Percentiles rank a stretch among this genome's conserved stretches.
Evolutionary conservation across 1,140 invertebrate genomes (phyloP).

Genomic region (Drosophila busckii): DNA sequence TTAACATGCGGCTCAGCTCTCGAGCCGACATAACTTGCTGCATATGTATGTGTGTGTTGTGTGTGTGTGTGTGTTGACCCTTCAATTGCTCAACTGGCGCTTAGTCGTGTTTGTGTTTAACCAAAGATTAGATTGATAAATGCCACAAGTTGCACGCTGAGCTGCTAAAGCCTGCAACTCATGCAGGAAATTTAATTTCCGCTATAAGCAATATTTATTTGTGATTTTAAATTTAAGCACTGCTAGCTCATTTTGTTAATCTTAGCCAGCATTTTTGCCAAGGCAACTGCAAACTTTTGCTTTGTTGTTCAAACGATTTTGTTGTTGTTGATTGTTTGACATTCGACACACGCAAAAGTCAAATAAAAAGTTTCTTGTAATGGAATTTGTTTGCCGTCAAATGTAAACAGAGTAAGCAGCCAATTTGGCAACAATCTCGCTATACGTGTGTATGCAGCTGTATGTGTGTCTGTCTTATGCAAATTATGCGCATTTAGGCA

Average conservation of each 20-base stretch:
- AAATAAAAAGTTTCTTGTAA: conserved; percentile 35
- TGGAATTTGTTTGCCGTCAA: conserved; percentile 6
- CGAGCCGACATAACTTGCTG: background rate
- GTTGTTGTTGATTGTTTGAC: conserved; percentile 27
- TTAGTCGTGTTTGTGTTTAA: too few species aligned
- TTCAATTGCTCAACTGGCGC: conserved; percentile 5
- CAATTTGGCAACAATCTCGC: conserved; percentile 14
- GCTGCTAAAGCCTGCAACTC: too few species aligned
- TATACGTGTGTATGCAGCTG: background rate
- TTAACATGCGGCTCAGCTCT: conserved; percentile 22
- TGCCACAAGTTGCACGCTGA: too few species aligned
- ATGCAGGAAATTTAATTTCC: too few species aligned
- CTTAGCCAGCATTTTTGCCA: too few species aligned
- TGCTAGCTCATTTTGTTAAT: too few species aligned
- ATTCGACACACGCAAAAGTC: conserved; percentile 33
- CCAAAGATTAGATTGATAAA: too few species aligned
- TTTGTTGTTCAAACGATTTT: conserved; percentile 33
- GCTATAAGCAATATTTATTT: too few species aligned
- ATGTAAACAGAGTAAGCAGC: conserved; percentile 3
- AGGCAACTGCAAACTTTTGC: conserved; percentile 19
- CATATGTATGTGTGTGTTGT: too few species aligned
- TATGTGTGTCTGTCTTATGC: conserved; percentile 3
- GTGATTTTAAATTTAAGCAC: too few species aligned
- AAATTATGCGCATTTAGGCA: conserved; percentile 14
- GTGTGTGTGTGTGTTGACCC: too few species aligned